Evolutionary conservation across 2,888 invertebrate genomes (phyloP), one percentile per base, ranked within the genome.

Genomic region (Phania funesta): DNA sequence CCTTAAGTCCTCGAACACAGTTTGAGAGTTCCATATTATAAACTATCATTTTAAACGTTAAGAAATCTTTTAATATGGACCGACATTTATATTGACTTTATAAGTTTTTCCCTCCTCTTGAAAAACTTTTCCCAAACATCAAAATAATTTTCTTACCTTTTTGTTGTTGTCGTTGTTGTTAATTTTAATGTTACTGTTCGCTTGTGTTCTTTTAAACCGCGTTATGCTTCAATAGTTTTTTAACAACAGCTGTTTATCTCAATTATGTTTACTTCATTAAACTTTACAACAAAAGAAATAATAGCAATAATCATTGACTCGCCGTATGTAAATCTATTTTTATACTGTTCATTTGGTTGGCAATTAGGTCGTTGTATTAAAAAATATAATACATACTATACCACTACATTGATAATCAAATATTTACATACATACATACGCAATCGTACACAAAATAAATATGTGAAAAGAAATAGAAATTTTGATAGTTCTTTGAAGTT

Each of bases 251-350:
- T 77, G 70, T 54, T 70, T 38, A 64, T 70, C 56, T 56, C 48
- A 64, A 77, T 77, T 70, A 71, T 71, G 46, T 56, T 58, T 56
- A 78, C 56, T 78, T 78, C 78, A 78, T 71, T 78, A 65, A 78
- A 65, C 68, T 65, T 58, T 56, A 50, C 16, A 78, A 64, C 22
- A 54, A 64, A 26, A 32, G 9, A 8, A 56, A 48, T 41, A 64
- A 54, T 32, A 64, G 64, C 18, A 74, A 64, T 48, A 32, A 65
- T 64, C 35, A 64, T 64, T 26, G 20, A 29, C 52, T 54, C n/a
- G 29, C 16, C 16, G 32, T 54, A 7, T 44, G 38, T 60, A 18
- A 68, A 50, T 32, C 20, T 20, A 22, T 56, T 35, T 48, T 0
- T 35, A 32, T 54, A 54, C 62, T 26, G 26, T 77, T 77, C 70